A percentile compares a stretch with the other conserved stretches of the same genome.
phyloP scores from a whole-genome alignment of 2,113 vertebrate genomes.

The Leptocoma aspasia region DNA sequence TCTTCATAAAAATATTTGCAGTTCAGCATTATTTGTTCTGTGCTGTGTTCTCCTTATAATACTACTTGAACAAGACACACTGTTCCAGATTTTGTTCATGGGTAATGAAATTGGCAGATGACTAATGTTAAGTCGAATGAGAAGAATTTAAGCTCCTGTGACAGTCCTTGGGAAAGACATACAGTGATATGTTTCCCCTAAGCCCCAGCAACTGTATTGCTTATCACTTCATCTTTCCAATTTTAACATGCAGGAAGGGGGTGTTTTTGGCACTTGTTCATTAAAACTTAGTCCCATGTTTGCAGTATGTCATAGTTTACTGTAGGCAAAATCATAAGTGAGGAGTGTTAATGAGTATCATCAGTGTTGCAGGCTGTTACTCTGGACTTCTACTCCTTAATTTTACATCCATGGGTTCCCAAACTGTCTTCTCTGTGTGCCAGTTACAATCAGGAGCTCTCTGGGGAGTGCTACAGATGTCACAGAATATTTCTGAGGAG shows the following conservation, averaged over 20 bases:
- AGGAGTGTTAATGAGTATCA: not conserved
- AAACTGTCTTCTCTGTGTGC: not conserved
- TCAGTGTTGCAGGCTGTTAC: not conserved
- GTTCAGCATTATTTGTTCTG: not conserved
- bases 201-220: not conserved
- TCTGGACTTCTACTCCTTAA: not conserved
- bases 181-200: not conserved
- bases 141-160: not conserved
- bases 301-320: not conserved
- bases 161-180: not conserved
- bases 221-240: not conserved
- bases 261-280: not conserved
- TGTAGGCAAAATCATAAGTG: slow-evolving; percentile 7
- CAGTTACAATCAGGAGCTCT: not conserved
- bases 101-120: not conserved
- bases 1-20: not conserved
- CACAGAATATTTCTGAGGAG: not conserved
- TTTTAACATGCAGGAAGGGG: not conserved
- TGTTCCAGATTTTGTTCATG: not conserved
- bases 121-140: not conserved
- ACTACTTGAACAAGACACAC: not conserved
- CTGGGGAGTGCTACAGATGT: not conserved
- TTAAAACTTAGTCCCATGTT: slow-evolving; percentile 9
- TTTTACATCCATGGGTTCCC: not conserved
- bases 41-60: not conserved